Percentiles rank a stretch among this genome's conserved stretches.
phyloP scores from a whole-genome alignment of 1,140 invertebrate species.

The Rhopalosiphum padi region DNA sequence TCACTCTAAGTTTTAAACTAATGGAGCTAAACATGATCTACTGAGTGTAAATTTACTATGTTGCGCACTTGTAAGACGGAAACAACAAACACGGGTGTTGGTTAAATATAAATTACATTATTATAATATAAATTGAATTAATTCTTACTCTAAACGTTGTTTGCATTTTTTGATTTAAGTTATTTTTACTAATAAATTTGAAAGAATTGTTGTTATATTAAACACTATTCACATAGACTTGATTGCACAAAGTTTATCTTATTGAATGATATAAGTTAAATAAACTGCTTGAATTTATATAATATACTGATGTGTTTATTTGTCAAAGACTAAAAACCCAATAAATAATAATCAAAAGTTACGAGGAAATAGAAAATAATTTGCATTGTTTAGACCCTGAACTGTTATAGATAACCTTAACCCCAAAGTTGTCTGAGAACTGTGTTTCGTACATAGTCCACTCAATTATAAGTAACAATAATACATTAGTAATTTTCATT shows the following conservation, averaged over 20 bases:
- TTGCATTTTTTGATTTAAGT: background rate
- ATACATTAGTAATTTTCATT: background rate
- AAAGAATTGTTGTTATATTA: background rate
- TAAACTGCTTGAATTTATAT: background rate
- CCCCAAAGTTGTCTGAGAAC: background rate
- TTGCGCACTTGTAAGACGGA: too few relatives aligned
- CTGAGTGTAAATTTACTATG: background rate
- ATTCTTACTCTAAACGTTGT: conserved; percentile 14
- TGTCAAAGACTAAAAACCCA: background rate
- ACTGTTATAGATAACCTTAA: conserved; percentile 30
- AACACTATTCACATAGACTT: background rate
- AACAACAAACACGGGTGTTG: too few relatives aligned
- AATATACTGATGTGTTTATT: background rate
- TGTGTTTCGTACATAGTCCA: background rate
- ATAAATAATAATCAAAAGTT: background rate
- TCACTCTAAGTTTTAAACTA: too few relatives aligned
- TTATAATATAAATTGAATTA: background rate
- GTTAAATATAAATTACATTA: too few relatives aligned
- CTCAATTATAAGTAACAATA: background rate
- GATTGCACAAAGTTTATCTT: background rate
- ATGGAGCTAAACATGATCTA: too few relatives aligned
- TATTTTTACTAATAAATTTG: background rate
- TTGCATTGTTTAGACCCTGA: background rate
- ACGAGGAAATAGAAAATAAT: background rate
- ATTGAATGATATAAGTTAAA: background rate